A percentile compares a stretch with the other conserved stretches of the same genome.
Evolutionary conservation across 2,797 vertebrate genomes (phyloP).

Genomic region (Microctenopoma lineatum): DNA sequence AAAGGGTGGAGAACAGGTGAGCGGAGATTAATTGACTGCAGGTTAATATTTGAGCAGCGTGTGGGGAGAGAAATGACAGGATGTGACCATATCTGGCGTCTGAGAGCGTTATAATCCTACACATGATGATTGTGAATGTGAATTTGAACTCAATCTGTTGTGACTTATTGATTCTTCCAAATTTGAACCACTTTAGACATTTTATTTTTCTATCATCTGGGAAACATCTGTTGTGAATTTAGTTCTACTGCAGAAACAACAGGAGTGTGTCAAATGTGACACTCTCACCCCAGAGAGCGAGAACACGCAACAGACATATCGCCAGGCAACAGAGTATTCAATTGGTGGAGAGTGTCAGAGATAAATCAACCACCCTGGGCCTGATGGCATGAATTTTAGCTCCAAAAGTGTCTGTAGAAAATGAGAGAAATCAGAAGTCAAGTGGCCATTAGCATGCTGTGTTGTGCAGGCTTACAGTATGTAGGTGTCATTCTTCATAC

Average conservation of each 20-base stretch:
- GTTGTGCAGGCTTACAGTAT: slow-evolving; percentile 23
- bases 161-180: no score
- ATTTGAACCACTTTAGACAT: no score
- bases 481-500: slow-evolving; percentile 12
- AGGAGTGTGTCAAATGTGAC: slow-evolving; percentile 19
- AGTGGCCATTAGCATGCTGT: slow-evolving; percentile 36
- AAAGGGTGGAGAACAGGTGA: no score
- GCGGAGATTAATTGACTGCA: no score
- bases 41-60: no score
- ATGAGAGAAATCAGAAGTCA: slow-evolving; percentile 45
- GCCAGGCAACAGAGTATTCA: slow-evolving; percentile 56
- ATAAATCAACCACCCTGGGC: slow-evolving; percentile 48
- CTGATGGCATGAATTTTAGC: slow-evolving; percentile 34
- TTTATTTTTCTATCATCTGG: not conserved
- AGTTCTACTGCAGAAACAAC: not conserved
- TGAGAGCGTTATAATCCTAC: no score
- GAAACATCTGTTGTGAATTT: not conserved
- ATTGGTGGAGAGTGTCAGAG: slow-evolving; percentile 49
- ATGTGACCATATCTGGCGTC: no score
- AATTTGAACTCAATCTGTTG: no score
- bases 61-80: no score
- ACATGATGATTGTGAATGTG: no score
- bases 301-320: slow-evolving; percentile 50
- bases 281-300: slow-evolving; percentile 37
- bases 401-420: slow-evolving; percentile 38